Evolutionary conservation across 2,113 vertebrate species (phyloP), one percentile per base, ranked within the genome.

Genomic region (Mionectes macconnelli): DNA sequence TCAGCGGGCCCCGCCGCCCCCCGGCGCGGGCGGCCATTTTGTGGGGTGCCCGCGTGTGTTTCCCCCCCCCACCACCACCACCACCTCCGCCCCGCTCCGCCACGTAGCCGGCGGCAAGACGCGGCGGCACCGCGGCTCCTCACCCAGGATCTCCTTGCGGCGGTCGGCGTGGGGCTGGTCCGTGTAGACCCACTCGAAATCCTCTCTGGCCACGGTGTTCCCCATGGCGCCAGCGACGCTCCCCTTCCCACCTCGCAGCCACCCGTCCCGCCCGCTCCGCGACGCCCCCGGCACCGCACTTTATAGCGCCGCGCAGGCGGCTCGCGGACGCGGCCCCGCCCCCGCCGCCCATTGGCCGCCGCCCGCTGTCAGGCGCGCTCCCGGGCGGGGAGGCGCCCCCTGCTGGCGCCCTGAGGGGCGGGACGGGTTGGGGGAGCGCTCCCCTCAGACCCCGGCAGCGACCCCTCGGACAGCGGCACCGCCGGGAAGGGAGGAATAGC

Each of bases 181-280:
- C 12, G 98, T 99, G 56, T 99, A 99, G 8, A 99, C 99, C 99
- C 99, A 99, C 63, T 99, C 99, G 74, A 98, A 99, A 81, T 99
- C 99, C 15, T 99, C 98, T 3, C 99, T 98, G 4, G 98, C 97
- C 4, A 99, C 98, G 4, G 97, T 92, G 70, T 98, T 99, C 11
- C 99, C 99, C 99, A 99, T 99, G 12, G 52, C 78, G 25, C 33
- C 84, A 6, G 10, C 37, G 0, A 12, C 0, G 3, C 4, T 3
- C 0, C 2, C 15, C 10, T 9, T 0, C 16, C n/a, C n/a, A n/a
- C n/a, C 39, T 40, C 0, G 21, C 55, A 31, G 7, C 55, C 31
- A 17, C 52, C 30, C 28, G 55, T 31, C 8, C 6, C 7, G 1
- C 33, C 3, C 4, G 4, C 17, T 21, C 3, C n/a, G 10, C 17